A percentile compares a stretch with the other conserved stretches of the same genome.
These are phyloP conservation scores for Aplidium turbinatum DNA, from an alignment of 23 tunicate species.

Conservation along the genomic window DNA sequence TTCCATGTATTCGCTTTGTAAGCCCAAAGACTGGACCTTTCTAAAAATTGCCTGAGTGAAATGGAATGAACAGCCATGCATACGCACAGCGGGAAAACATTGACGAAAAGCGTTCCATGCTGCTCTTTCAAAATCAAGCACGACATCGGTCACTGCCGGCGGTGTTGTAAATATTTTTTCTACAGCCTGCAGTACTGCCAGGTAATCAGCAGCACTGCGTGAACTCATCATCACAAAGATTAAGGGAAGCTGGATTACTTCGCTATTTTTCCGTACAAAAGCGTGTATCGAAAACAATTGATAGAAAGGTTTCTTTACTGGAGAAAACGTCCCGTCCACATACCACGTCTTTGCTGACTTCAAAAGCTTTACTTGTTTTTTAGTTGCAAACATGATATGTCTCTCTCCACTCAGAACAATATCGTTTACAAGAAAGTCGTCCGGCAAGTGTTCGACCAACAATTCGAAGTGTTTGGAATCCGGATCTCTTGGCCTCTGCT, in stretches of 20 bases:
- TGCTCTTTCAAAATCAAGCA: constrained; percentile 3
- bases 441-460: constrained; percentile 1
- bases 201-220: neutral
- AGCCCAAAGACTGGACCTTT: neutral
- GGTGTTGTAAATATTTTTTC: neutral
- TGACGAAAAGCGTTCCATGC: neutral
- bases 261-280: neutral
- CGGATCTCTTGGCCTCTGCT: neutral
- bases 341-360: neutral
- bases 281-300: constrained; percentile 10
- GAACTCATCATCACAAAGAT: neutral
- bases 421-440: constrained; percentile 5
- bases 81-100: neutral
- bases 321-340: neutral
- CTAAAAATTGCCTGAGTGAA: neutral
- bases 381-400: neutral
- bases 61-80: neutral
- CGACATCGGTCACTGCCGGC: neutral
- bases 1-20: too few relatives aligned
- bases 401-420: neutral
- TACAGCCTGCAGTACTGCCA: neutral
- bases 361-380: neutral
- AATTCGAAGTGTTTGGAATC: too few relatives aligned
- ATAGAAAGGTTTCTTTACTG: neutral
- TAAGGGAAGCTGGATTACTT: neutral